Conservation (phyloP, 2,888 invertebrate species). For the Apoda limacodes region DNA sequence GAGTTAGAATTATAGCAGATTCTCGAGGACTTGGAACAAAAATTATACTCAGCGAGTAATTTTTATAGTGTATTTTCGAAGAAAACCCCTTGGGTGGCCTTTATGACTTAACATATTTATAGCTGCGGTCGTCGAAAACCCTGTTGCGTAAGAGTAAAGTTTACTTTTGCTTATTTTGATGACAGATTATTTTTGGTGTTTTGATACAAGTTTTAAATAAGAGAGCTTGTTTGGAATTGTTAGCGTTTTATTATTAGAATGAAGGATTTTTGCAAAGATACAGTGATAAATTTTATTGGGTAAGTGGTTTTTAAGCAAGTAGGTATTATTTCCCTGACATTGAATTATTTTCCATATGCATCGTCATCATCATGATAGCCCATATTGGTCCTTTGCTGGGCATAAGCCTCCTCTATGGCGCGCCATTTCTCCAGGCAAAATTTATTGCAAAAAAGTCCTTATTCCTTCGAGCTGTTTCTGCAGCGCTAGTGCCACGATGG, state of each 20-base stretch:
- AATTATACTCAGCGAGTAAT: slow-evolving; percentile 28
- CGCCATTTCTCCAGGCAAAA: no score
- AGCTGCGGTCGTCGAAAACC: slow-evolving; percentile 9
- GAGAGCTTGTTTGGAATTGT: slow-evolving; percentile 27
- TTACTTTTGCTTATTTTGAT: slow-evolving; percentile 12
- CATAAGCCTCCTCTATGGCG: no score
- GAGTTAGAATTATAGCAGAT: slow-evolving; percentile 24
- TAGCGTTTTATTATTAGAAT: slow-evolving; percentile 38
- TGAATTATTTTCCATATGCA: no score
- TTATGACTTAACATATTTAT: slow-evolving; percentile 17
- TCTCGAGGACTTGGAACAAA: slow-evolving; percentile 15
- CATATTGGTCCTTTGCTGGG: no score
- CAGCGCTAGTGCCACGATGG: no score
- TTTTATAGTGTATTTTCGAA: slow-evolving; percentile 41
- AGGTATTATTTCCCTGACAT: no score
- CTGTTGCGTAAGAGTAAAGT: slow-evolving; percentile 16
- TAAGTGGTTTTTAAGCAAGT: slow-evolving; percentile 5
- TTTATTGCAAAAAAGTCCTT: no score
- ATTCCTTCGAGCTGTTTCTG: no score
- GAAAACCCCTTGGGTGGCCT: slow-evolving; percentile 48
- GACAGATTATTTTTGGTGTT: background rate
- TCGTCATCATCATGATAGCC: no score
- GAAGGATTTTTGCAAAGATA: slow-evolving; percentile 28
- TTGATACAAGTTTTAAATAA: slow-evolving; percentile 19
- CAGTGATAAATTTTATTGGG: slow-evolving; percentile 22